Evolutionary conservation across 2,888 invertebrate species (phyloP).

Genomic region (Plutella xylostella): DNA sequence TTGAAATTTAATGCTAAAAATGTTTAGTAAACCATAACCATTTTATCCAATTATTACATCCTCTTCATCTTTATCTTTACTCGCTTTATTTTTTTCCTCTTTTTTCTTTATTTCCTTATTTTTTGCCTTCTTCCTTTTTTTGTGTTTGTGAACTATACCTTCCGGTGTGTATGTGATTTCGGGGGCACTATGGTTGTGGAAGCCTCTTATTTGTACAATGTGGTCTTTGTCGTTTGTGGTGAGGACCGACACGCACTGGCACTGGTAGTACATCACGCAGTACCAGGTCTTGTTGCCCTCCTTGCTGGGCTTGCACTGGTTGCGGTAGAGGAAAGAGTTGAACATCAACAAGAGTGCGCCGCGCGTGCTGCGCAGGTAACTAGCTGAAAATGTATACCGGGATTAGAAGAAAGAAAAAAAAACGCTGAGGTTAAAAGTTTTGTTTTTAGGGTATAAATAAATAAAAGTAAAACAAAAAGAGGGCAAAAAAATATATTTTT

Average conservation of each 20-base stretch:
- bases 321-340: conserved; percentile 26
- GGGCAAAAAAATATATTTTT: neutral
- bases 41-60: too few species aligned
- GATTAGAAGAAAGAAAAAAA: conserved; percentile 1
- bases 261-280: conserved; percentile 30
- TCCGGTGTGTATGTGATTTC: conserved; percentile 22
- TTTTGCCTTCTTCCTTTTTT: neutral
- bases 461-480: neutral
- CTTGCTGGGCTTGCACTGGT: conserved; percentile 27
- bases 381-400: conserved; percentile 23
- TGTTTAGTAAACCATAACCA: too few species aligned
- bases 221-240: conserved; percentile 27
- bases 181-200: conserved; percentile 29
- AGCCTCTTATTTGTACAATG: conserved; percentile 29
- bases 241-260: conserved; percentile 27
- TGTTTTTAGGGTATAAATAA: neutral
- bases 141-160: conserved; percentile 23
- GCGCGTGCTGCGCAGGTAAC: conserved; percentile 27
- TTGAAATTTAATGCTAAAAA: too few species aligned
- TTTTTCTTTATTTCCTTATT: neutral
- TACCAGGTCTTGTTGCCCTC: conserved; percentile 33
- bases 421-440: neutral
- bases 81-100: neutral
- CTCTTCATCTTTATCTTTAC: neutral
- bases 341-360: conserved; percentile 31